Evolutionary conservation across 2,797 vertebrate genomes (phyloP).

Genomic region (Gallirallus australis): DNA sequence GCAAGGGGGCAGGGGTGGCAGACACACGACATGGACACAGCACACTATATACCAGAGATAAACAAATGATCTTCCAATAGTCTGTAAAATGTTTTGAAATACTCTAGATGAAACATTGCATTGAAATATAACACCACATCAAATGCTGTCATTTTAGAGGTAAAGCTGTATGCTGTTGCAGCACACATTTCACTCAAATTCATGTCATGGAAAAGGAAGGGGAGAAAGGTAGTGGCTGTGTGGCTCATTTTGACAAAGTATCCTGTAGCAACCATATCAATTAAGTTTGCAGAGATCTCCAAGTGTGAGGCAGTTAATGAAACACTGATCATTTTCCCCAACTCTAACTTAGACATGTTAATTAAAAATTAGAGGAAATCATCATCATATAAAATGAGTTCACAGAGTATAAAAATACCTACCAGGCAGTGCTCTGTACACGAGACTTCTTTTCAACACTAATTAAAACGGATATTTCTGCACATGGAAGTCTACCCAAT

Average conservation of each 20-base stretch:
- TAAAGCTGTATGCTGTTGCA: not conserved
- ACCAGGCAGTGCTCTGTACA: slow-evolving; percentile 56
- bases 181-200: not conserved
- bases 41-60: not conserved
- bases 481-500: slow-evolving; percentile 45
- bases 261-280: slow-evolving; percentile 48
- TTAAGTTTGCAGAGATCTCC: slow-evolving; percentile 65
- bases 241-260: slow-evolving; percentile 33
- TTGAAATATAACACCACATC: not conserved
- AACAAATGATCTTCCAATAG: not conserved
- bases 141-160: not conserved
- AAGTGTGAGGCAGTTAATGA: slow-evolving; percentile 62
- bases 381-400: slow-evolving; percentile 69
- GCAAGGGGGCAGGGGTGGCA: not conserved
- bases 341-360: slow-evolving; percentile 64
- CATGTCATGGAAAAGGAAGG: not conserved
- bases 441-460: slow-evolving; percentile 41
- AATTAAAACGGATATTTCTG: slow-evolving; percentile 72
- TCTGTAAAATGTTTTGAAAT: not conserved
- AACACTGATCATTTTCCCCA: slow-evolving; percentile 66
- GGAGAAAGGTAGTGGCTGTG: not conserved
- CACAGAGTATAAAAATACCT: slow-evolving; percentile 66
- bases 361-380: slow-evolving; percentile 76
- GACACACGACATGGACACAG: too few species aligned
- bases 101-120: not conserved